phyloP scores from a whole-genome alignment of 2,113 vertebrate species.

The Psittacara wagleri region DNA sequence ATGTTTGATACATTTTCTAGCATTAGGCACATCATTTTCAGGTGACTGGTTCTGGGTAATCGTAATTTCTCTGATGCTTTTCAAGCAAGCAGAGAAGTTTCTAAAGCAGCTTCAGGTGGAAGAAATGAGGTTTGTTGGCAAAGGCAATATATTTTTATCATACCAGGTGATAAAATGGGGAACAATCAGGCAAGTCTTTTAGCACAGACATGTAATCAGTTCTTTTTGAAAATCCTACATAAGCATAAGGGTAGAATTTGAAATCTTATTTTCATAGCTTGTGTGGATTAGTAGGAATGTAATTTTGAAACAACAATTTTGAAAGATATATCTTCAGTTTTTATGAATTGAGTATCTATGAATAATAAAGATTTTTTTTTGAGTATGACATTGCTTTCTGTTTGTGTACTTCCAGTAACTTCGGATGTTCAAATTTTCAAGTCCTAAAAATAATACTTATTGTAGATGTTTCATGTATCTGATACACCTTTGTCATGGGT shows the following conservation, averaged over 20 bases:
- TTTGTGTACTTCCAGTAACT: neutral
- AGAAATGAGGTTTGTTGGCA: constrained; percentile 21
- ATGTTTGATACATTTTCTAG: neutral
- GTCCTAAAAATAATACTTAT: neutral
- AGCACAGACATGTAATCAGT: neutral
- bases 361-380: neutral
- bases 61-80: neutral
- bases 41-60: neutral
- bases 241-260: neutral
- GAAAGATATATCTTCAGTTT: neutral
- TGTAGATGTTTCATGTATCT: neutral
- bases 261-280: neutral
- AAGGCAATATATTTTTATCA: constrained; percentile 26
- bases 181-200: neutral
- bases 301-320: neutral
- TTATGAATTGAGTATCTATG: neutral
- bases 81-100: neutral
- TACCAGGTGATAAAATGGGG: neutral
- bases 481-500: neutral
- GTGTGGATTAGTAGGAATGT: neutral
- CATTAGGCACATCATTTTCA: neutral
- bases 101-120: neutral
- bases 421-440: neutral
- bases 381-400: neutral
- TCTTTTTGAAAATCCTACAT: neutral